Evolutionary conservation across 1,140 invertebrate genomes (phyloP).

Genomic region (Orchesella cincta): DNA sequence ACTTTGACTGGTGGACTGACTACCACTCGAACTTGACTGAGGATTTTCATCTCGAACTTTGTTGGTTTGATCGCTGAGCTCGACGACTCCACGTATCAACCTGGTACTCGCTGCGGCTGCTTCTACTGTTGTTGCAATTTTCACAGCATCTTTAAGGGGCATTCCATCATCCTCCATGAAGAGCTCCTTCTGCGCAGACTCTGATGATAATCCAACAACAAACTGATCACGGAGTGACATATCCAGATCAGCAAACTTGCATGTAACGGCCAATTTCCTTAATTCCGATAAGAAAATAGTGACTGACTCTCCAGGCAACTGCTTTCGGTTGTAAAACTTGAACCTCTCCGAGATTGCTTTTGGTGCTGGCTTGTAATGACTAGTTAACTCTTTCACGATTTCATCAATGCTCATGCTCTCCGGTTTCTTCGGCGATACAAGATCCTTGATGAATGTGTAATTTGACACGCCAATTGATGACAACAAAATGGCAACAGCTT

Average conservation of each 20-base stretch:
- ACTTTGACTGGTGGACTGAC: not conserved
- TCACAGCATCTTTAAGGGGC: not conserved
- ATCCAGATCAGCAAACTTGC: conserved; percentile 43
- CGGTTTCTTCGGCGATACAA: conserved; percentile 19
- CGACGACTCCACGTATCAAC: not conserved
- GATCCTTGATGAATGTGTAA: not conserved
- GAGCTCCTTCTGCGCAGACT: conserved; percentile 21
- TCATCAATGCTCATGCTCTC: not conserved
- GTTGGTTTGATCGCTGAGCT: not conserved
- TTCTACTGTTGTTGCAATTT: conserved; percentile 19
- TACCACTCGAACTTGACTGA: not conserved
- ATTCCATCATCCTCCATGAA: conserved; percentile 28
- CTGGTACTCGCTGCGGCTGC: conserved; percentile 27
- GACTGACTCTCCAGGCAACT: conserved; percentile 39
- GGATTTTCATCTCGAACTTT: not conserved
- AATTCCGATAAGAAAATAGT: conserved; percentile 40
- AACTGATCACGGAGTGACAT: conserved; percentile 40
- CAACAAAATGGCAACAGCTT: conserved; percentile 7
- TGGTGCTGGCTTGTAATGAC: conserved; percentile 34
- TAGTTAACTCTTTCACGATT: not conserved
- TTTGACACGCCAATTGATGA: conserved; percentile 5
- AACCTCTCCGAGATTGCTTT: conserved; percentile 37
- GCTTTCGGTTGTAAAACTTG: conserved; percentile 39
- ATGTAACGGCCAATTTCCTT: conserved; percentile 37
- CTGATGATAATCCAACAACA: conserved; percentile 35